Evolutionary conservation across 1,140 invertebrate genomes (phyloP).

Genomic region (Anastrepha obliqua): DNA sequence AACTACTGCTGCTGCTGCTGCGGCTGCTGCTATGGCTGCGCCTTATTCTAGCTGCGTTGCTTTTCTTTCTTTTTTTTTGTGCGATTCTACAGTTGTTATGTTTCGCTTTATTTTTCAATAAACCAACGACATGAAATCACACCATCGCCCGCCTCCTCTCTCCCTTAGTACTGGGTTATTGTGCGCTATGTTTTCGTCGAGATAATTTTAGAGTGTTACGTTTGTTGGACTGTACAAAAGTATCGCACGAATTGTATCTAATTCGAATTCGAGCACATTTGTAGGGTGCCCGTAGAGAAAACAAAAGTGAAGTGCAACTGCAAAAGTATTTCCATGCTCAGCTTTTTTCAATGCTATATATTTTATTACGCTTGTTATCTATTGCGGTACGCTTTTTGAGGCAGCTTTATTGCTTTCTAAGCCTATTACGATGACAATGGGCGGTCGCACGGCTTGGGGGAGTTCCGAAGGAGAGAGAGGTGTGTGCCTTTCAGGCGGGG

Average conservation of each 20-base stretch:
- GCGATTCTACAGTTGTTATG: background rate
- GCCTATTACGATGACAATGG: conserved; percentile 31
- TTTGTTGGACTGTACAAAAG: background rate
- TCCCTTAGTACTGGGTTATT: background rate
- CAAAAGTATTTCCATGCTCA: background rate
- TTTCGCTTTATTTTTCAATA: background rate
- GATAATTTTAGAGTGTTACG: conserved; percentile 3
- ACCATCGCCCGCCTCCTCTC: background rate
- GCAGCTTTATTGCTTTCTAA: conserved; percentile 36
- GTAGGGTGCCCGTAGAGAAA: background rate
- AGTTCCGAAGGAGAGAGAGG: background rate
- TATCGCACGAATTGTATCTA: background rate
- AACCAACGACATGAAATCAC: background rate
- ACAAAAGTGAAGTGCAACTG: conserved; percentile 5
- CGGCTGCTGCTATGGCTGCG: background rate
- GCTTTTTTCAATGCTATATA: background rate
- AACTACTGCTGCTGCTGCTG: background rate
- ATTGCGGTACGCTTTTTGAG: conserved; percentile 12
- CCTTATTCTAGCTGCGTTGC: background rate
- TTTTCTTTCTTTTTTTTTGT: background rate
- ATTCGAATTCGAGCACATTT: background rate
- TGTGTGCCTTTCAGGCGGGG: background rate
- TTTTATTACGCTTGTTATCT: conserved; percentile 32
- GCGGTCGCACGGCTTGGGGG: background rate
- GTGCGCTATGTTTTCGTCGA: background rate